Conservation (phyloP, 2,797 vertebrate genomes). For the Peromyscus attwateri region DNA sequence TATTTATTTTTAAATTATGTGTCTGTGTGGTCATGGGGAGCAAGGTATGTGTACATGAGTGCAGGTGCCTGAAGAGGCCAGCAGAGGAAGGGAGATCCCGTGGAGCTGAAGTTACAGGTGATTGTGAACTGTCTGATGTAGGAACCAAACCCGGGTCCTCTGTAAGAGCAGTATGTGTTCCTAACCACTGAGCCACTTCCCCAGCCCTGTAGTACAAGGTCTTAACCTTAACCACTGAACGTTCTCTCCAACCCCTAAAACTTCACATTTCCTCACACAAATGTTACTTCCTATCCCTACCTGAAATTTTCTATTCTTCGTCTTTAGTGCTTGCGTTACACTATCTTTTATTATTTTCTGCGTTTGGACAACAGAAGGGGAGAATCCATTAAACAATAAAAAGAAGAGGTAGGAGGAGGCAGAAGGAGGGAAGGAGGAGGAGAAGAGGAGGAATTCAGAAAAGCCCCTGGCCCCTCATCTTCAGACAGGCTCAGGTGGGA, state of each 20-base stretch:
- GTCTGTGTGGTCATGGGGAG: background rate
- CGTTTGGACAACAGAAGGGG: background rate
- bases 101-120: background rate
- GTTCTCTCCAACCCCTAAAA: background rate
- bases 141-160: background rate
- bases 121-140: background rate
- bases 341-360: background rate
- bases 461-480: background rate
- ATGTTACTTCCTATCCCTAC: background rate
- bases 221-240: background rate
- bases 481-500: no score
- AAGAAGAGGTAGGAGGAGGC: background rate
- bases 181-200: no score
- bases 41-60: background rate
- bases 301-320: background rate
- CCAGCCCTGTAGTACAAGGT: background rate
- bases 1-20: background rate
- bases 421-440: background rate
- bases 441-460: background rate
- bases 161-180: background rate
- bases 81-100: background rate
- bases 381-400: background rate
- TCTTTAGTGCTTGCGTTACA: background rate
- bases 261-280: background rate
- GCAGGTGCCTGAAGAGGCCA: background rate